Percentiles rank a stretch among this genome's conserved stretches.
Conservation (phyloP, 2,888 invertebrate species). For the Lepidochrysops patricia region DNA sequence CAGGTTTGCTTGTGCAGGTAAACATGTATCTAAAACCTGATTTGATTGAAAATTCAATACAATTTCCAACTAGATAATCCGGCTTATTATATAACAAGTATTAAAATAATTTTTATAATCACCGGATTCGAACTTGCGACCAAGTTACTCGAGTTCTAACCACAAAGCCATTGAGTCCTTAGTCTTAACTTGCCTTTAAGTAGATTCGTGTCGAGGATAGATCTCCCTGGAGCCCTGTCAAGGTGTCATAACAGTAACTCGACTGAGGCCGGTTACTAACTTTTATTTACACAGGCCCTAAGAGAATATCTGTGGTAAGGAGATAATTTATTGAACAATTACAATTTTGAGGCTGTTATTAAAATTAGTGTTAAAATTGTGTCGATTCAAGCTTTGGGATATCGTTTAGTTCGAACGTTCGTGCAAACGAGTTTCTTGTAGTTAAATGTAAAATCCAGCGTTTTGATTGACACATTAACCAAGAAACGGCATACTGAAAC, state of each 20-base stretch:
- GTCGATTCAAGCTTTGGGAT: no score
- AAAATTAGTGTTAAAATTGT: background rate
- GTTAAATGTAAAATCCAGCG: no score
- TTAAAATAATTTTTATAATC: background rate
- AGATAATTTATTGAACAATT: background rate
- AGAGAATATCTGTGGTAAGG: background rate
- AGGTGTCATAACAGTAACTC: background rate
- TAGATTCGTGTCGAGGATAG: background rate
- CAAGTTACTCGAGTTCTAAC: no score
- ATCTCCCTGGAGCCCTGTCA: background rate
- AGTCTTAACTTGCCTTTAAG: background rate
- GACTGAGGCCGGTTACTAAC: background rate
- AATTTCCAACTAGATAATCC: no score
- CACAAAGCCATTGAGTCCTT: background rate
- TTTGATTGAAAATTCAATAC: no score
- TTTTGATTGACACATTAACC: no score
- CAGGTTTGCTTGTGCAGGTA: no score
- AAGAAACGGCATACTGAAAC: no score
- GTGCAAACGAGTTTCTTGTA: no score
- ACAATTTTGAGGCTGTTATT: background rate
- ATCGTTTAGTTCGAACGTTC: no score
- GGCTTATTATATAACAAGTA: no score
- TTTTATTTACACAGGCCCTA: background rate
- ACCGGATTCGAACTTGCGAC: background rate
- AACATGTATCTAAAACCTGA: no score